These are phyloP conservation scores for Brachyptera putata DNA, from an alignment of 2,888 invertebrate species.

Conservation along the genomic window DNA sequence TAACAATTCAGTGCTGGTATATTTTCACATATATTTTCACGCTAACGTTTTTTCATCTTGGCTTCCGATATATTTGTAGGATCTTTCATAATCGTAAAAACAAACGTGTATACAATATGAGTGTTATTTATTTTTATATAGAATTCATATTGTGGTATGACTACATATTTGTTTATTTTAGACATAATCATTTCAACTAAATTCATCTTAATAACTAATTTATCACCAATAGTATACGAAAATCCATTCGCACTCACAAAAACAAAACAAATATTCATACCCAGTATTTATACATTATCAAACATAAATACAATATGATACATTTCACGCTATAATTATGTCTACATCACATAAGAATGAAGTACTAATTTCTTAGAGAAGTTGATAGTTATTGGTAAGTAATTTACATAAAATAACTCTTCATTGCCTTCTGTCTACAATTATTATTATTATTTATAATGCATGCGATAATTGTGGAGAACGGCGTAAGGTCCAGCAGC, in stretches of 20 bases:
- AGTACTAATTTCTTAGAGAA: no score
- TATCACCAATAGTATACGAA: slow-evolving; percentile 17
- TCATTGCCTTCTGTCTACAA: no score
- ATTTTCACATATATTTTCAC: no score
- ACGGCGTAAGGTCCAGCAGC: no score
- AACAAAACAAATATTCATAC: background rate
- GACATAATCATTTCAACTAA: background rate
- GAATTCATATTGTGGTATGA: background rate
- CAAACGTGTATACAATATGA: background rate
- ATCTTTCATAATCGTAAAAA: no score
- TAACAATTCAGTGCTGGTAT: no score
- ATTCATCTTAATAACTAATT: background rate
- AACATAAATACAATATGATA: background rate
- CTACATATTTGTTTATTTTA: slow-evolving; percentile 11
- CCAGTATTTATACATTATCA: background rate
- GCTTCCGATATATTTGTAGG: no score
- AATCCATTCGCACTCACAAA: slow-evolving; percentile 1
- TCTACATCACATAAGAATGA: slow-evolving; percentile 11
- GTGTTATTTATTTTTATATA: background rate
- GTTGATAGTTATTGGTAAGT: no score
- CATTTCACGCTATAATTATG: slow-evolving; percentile 4
- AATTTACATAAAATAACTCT: no score
- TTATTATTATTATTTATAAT: no score
- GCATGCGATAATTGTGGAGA: no score
- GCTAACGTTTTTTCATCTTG: no score